Evolutionary conservation across 1,140 invertebrate genomes (phyloP), one percentile per base, ranked within the genome.

Genomic region (Bilobella aurantiaca): DNA sequence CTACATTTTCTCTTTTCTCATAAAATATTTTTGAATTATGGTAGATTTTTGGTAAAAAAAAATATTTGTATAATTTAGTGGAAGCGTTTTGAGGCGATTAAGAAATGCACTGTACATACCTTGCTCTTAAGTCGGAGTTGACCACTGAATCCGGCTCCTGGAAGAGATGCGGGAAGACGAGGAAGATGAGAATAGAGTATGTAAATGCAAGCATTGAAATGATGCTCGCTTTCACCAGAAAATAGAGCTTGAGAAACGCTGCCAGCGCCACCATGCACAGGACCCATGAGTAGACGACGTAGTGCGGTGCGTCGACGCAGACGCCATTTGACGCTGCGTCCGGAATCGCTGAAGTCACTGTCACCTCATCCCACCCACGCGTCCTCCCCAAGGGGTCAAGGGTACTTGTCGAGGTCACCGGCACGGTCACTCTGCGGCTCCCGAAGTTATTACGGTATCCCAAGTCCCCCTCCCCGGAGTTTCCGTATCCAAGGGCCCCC

Each of bases 241-340:
- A 96, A 74, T 93, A 92, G 2, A 96, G 79, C 75, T 94, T 95
- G 12, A 97, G 78, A n/a, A 93, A 93, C 0, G 92, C 90, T 1
- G 91, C 91, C 63, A 93, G 79, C 0, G 91, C 89, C 0, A 96
- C 87, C 37, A 96, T 81, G 65, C 90, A 93, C n/a, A 96, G 78
- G 27, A 96, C 87, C 90, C 92, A 96, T 0, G 90, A 92, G 76
- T 93, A 92, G 1, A 95, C 87, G 12, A 94, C 86, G 75, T 95
- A 96, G 76, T 96, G 90, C 0, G 89, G 88, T 67, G 62, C 56
- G 27, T 69, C 71, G 1, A 34, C 47, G 53, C 71, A 73, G 56
- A 23, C 5, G 5, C 23, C 49, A 23, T 23, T 23, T 53, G 14
- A 12, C 8, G 34, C 34, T 18, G 34, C 18, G 34, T 42, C 18